Conservation (phyloP, 2,113 vertebrate species). For the Meleagris gallopavo region DNA sequence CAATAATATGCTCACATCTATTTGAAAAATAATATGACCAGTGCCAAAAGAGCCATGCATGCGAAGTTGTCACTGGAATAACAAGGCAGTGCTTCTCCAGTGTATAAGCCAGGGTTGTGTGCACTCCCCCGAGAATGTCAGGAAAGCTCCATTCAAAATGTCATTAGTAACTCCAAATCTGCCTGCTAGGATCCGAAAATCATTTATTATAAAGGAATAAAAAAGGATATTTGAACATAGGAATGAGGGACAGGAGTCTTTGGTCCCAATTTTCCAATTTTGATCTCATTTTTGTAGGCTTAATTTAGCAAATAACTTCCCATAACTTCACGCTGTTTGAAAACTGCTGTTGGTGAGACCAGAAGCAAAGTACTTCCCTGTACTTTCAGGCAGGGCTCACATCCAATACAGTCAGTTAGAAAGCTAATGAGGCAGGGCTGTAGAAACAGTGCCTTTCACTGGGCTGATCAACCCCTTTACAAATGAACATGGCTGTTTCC, state of each 20-base stretch:
- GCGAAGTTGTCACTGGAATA: neutral
- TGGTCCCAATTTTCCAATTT: neutral
- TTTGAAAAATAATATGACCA: neutral
- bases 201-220: neutral
- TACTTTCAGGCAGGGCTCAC: conserved; percentile 23
- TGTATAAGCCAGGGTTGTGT: neutral
- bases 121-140: neutral
- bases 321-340: neutral
- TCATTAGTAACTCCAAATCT: neutral
- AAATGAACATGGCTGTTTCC: conserved; percentile 21
- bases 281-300: neutral
- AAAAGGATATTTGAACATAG: neutral
- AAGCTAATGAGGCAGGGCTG: conserved; percentile 50
- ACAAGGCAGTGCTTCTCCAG: neutral
- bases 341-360: conserved; percentile 8
- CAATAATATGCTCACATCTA: neutral
- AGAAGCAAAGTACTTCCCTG: conserved; percentile 8
- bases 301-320: conserved; percentile 27
- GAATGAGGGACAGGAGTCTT: neutral
- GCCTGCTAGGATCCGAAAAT: neutral
- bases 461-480: conserved; percentile 18
- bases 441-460: conserved; percentile 42
- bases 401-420: conserved; percentile 38
- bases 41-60: neutral
- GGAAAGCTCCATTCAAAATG: neutral